Conservation (phyloP, 2,888 invertebrate genomes). For the Eilema depressum region DNA sequence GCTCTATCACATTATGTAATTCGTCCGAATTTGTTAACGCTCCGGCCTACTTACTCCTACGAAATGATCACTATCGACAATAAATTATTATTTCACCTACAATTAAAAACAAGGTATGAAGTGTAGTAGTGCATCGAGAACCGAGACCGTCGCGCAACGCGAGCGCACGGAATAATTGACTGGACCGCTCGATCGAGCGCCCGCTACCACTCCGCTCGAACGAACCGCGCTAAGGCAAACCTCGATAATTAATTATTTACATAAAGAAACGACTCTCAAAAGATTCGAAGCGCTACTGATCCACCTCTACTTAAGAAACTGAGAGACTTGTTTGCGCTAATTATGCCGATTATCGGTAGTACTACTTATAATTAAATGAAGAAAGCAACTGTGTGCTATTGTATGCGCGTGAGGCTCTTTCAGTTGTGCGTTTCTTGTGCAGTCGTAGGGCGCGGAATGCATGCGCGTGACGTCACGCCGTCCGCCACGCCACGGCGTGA, state of each 20-base stretch:
- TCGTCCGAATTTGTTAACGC: constrained; percentile 85
- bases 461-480: constrained; percentile 13
- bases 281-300: constrained; percentile 84
- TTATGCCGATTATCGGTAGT: constrained; percentile 78
- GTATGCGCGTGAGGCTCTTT: constrained; percentile 76
- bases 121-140: constrained; percentile 76
- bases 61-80: constrained; percentile 85
- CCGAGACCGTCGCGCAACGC: constrained; percentile 66
- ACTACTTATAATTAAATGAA: constrained; percentile 84
- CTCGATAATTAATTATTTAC: constrained; percentile 84
- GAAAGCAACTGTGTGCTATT: constrained; percentile 82
- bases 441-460: constrained; percentile 31
- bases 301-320: constrained; percentile 84
- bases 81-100: constrained; percentile 84
- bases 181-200: constrained; percentile 72
- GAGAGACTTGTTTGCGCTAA: constrained; percentile 80
- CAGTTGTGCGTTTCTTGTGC: constrained; percentile 78
- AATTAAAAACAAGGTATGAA: constrained; percentile 83
- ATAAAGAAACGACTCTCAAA: constrained; percentile 76
- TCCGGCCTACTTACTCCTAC: constrained; percentile 86
- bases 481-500: constrained; percentile 14
- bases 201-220: constrained; percentile 67
- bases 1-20: constrained; percentile 83
- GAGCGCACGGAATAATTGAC: constrained; percentile 83
- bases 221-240: constrained; percentile 79